Base-by-base conservation (phyloP, 2,797 vertebrate genomes). In the Amphiprion clarkii region DNA sequence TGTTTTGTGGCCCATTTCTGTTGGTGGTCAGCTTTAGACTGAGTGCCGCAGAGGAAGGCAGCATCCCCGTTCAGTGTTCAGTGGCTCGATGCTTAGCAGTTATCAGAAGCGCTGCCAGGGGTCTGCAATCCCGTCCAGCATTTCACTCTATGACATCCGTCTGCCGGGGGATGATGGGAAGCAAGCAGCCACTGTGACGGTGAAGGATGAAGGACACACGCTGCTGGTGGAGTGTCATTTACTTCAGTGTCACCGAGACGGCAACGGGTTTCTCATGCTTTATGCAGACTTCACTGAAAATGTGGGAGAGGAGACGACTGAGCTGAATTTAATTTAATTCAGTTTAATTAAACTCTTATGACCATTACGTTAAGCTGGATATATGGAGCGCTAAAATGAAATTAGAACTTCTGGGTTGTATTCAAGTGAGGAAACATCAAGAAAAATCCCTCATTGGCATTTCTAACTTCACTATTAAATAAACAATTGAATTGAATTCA, bases 141-240 rank as follows among this genome's bases (percentile, higher is more conserved):
- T 86, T 88, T 84, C 83, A 89, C 58, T 59, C 40, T 67, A 23
- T 88, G 86, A 88, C 84, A 86, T 74, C 74, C 40, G 23, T 71
- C 82, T 71, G 76, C 86, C 63, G 74, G 81, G 59, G 79, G 85
- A 81, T 87, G 86, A 89, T 79, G 85, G 87, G 82, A 79, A 68
- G 71, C 57, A 81, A 64, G 74, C 79, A 76, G 63, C 71, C 83
- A 84, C 58, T 2, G 56, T 89, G 88, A 88, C 85, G 78, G 82
- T 74, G 78, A 88, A 42, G 67, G 76, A 88, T 81, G 80, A 91
- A 93, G 87, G 87, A 87, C 82, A 76, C 74, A 11, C 57, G 14
- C 57, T 55, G 57, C 17, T 51, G 55, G 46, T 33, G 21, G 44
- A 82, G 63, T 67, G 74, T 84, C 67, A 80, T 83, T 88, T 83